phyloP scores from a whole-genome alignment of 2,797 vertebrate genomes.

The Catamblyrhynchus diadema region DNA sequence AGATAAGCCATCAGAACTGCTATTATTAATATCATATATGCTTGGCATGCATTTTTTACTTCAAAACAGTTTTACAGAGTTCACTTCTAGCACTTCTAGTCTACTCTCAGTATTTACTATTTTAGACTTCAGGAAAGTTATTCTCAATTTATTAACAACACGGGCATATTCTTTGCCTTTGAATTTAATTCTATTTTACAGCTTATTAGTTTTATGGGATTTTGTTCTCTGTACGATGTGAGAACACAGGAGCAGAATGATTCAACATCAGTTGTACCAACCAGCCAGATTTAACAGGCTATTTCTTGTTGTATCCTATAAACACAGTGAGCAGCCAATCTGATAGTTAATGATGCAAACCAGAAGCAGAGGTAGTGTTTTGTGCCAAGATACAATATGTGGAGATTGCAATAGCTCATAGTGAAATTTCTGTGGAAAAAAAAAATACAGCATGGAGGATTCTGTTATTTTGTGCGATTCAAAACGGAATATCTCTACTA shows the following conservation, averaged over 20 bases:
- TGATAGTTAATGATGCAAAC: slow-evolving; percentile 66
- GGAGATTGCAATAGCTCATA: slow-evolving; percentile 48
- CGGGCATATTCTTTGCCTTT: neutral
- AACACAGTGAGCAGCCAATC: slow-evolving; percentile 61
- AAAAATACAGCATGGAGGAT: neutral
- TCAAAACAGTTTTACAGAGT: neutral
- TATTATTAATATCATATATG: slow-evolving; percentile 7
- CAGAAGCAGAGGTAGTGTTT: slow-evolving; percentile 40
- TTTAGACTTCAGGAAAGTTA: neutral
- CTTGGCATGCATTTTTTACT: neutral
- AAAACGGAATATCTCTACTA: neutral
- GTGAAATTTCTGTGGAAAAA: slow-evolving; percentile 36
- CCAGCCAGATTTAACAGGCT: slow-evolving; percentile 62
- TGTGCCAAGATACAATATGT: slow-evolving; percentile 36
- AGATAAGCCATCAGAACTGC: slow-evolving; percentile 42
- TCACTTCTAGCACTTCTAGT: neutral
- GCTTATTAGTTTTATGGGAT: slow-evolving; percentile 14
- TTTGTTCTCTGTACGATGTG: neutral
- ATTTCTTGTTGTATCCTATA: slow-evolving; percentile 63
- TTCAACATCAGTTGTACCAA: slow-evolving; percentile 49
- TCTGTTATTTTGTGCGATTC: neutral
- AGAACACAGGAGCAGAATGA: slow-evolving; percentile 38
- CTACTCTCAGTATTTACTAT: neutral
- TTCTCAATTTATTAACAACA: neutral
- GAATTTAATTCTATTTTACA: slow-evolving; percentile 17